Percentiles rank a stretch among this genome's conserved stretches.
phyloP scores from a whole-genome alignment of 1,140 invertebrate species.

The Idris sp. region DNA sequence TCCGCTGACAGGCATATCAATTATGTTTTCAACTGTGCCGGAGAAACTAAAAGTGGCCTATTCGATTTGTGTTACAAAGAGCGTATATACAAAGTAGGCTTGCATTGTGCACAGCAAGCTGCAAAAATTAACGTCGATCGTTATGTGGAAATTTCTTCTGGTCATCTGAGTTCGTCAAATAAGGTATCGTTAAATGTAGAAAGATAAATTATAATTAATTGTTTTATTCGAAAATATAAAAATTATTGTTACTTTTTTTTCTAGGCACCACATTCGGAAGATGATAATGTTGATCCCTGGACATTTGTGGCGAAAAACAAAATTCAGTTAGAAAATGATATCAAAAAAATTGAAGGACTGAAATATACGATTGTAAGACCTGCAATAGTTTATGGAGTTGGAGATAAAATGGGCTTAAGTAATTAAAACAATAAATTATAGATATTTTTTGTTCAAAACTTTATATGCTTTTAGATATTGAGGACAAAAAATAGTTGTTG shows the following conservation, averaged over 20 bases:
- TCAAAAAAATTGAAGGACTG: constrained; percentile 83
- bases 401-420: constrained; percentile 90
- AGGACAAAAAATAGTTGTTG: constrained; percentile 3
- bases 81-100: constrained; percentile 89
- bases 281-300: constrained; percentile 87
- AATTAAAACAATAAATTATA: constrained; percentile 57
- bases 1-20: constrained; percentile 82
- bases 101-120: constrained; percentile 89
- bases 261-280: constrained; percentile 86
- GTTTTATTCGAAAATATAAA: background rate
- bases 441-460: too few relatives aligned
- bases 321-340: constrained; percentile 87
- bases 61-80: constrained; percentile 93
- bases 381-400: constrained; percentile 91
- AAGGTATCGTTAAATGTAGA: constrained; percentile 83
- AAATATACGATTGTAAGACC: constrained; percentile 90
- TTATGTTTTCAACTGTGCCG: constrained; percentile 92
- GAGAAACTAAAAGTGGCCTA: constrained; percentile 92
- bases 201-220: too few relatives aligned
- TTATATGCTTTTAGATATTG: background rate
- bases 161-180: constrained; percentile 87
- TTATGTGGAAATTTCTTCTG: constrained; percentile 91
- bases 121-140: constrained; percentile 83
- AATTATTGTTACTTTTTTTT: constrained; percentile 1
- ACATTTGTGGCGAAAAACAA: constrained; percentile 91